A percentile compares a stretch with the other conserved stretches of the same genome.
Evolutionary conservation across 1,140 invertebrate genomes (phyloP).

Genomic region (Drosophila miranda): DNA sequence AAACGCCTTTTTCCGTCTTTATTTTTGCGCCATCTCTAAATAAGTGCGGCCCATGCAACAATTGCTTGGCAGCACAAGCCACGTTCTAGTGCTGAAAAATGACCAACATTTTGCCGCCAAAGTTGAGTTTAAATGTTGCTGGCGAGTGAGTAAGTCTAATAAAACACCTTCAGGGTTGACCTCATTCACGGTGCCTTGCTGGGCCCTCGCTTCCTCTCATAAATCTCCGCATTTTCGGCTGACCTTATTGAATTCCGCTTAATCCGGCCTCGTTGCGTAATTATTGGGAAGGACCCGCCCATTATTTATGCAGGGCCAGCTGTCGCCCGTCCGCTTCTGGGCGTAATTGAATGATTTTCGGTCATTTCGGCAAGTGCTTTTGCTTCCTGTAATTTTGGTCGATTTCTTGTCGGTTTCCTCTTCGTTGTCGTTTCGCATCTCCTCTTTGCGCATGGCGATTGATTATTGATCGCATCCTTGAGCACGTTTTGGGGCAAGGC

Average conservation of each 20-base stretch:
- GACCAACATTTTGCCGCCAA: background rate
- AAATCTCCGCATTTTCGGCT: constrained; percentile 30
- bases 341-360: constrained; percentile 76
- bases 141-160: background rate
- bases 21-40: too few relatives aligned
- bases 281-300: constrained; percentile 27
- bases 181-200: constrained; percentile 41
- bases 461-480: constrained; percentile 58
- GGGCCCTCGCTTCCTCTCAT: constrained; percentile 42
- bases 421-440: constrained; percentile 9
- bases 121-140: constrained; percentile 15
- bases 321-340: constrained; percentile 32
- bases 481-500: constrained; percentile 26
- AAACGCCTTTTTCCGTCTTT: too few relatives aligned
- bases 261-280: constrained; percentile 30
- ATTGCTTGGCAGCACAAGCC: too few relatives aligned
- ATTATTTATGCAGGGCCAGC: constrained; percentile 42
- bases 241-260: constrained; percentile 34
- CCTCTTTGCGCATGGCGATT: constrained; percentile 49
- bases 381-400: constrained; percentile 75
- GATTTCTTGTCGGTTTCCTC: constrained; percentile 40
- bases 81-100: background rate
- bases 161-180: constrained; percentile 26
- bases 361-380: constrained; percentile 70
- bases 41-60: too few relatives aligned